These are phyloP conservation scores for Netelia virgata DNA, from an alignment of 2,888 invertebrate genomes.

Conservation along the genomic window DNA sequence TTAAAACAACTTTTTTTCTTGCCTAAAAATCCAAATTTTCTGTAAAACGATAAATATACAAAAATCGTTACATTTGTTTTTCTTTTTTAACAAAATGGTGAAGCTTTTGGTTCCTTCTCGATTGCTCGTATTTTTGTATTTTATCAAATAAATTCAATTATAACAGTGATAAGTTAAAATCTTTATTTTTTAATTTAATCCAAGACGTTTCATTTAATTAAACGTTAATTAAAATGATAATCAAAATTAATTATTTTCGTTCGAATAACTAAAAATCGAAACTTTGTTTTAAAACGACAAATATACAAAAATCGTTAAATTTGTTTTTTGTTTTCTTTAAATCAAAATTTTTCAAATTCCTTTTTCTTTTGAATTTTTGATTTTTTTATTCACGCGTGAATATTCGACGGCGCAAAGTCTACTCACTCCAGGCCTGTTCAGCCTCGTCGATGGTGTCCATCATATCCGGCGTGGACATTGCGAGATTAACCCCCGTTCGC, in stretches of 20 bases:
- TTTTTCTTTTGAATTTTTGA: slow-evolving; percentile 9
- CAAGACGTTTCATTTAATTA: neutral
- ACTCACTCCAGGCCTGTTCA: slow-evolving; percentile 89
- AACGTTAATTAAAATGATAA: neutral
- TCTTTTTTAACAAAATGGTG: too few species aligned
- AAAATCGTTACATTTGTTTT: neutral
- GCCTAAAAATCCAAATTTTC: too few species aligned
- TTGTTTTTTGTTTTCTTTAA: neutral
- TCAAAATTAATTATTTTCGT: neutral
- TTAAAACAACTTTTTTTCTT: too few species aligned
- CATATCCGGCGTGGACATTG: slow-evolving; percentile 85
- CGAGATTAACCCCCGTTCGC: slow-evolving; percentile 68
- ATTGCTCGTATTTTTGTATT: neutral
- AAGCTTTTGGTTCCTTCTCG: neutral
- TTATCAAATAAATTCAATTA: neutral
- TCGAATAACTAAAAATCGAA: too few species aligned
- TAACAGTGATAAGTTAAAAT: slow-evolving; percentile 4
- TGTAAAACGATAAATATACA: too few species aligned
- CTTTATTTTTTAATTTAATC: neutral
- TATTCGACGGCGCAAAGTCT: slow-evolving; percentile 29
- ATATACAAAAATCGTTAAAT: too few species aligned
- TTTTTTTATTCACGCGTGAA: neutral
- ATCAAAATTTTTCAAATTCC: neutral
- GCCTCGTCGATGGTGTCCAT: slow-evolving; percentile 88
- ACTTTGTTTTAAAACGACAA: neutral